Base-by-base conservation (phyloP, 2,888 invertebrate species). In the Pyrrhia umbra region DNA sequence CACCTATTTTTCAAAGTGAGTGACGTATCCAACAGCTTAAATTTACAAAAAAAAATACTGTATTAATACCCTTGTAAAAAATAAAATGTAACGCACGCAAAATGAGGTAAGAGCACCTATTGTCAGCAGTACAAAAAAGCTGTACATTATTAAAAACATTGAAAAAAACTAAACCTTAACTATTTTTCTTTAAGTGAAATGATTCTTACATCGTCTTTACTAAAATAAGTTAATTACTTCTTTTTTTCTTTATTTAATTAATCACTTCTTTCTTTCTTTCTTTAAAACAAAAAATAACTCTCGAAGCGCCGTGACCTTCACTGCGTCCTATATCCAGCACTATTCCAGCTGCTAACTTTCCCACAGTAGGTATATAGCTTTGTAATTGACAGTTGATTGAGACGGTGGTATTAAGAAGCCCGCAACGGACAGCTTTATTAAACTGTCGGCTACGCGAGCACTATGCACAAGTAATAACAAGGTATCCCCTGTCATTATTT, bases 351-450 rank as follows among this genome's bases (percentile, higher is more conserved):
- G 61, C 4, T 18, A 18, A 20, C 0, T 27, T 62, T 49, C 63
- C 9, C 49, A 61, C 13, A 9, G n/a, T n/a, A n/a, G n/a, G n/a
- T n/a, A 40, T 23, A 40, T 40, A 34, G 34, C n/a, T 34, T 30
- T 6, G 30, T 47, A 18, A 49, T 61, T 62, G 61, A 62, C 49
- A 61, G 9, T 15, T 63, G 63, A 61, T 42, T 49, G 63, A 63
- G 49, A 23, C 63, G 27, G 16, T 6, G 5, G n/a, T 34, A 13
- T 2, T 34, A 27, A 27, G 5, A 34, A 34, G 34, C 34, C 5
- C 34, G 13, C n/a, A 4, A n/a, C 5, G n/a, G 34, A 34, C 34
- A 34, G 34, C 34, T 34, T 34, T 34, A 34, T 34, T 34, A n/a
- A 34, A 34, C 34, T 34, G n/a, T 34, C 34, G 34, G 34, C 34